Base-by-base conservation (phyloP, 2,888 invertebrate species). In the Schizotus pectinicornis region DNA sequence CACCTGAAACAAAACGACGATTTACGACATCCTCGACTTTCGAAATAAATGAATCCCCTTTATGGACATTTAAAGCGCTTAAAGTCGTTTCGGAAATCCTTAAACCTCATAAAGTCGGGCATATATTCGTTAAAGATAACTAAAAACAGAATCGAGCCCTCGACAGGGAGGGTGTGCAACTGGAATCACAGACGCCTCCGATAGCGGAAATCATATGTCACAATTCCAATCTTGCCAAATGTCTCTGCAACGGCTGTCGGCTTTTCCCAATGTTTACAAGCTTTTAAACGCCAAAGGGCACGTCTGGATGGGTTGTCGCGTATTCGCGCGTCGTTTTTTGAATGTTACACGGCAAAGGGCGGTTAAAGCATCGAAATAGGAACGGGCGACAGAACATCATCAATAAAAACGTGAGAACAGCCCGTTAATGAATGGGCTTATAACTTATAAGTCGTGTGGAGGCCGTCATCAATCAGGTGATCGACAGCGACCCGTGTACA, bases 21-120 rank as follows among this genome's bases (percentile, higher is more conserved):
- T 56, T 56, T 56, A 56, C 50, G 50, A 56, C 56, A 56, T 56
- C 56, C 56, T 56, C 35, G 37, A 45, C 34, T 37, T 37, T 30
- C 33, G 7, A 30, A 32, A 35, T 36, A 43, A 49, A 14, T 30
- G 31, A 43, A 43, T 43, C 31, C 37, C 45, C 14, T 46, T 53
- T 36, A 37, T 12, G 13, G 46, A 32, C 34, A 41, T 66, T 70
- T 64, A 59, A 65, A 62, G 58, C 62, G 56, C 58, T 55, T 49
- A 45, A 65, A 72, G 68, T 62, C 66, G 56, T 70, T 71, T 72
- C 71, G 73, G 73, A 72, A 71, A 70, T 71, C 72, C 69, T 67
- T 63, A 68, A 66, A 65, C 62, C 65, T 61, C 64, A 70, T 72
- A 71, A 72, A 71, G 63, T 55, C 58, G 48, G 41, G 54, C 69